phyloP scores from a whole-genome alignment of 2,113 vertebrate genomes.

The Poeciliopsis occidentalis region DNA sequence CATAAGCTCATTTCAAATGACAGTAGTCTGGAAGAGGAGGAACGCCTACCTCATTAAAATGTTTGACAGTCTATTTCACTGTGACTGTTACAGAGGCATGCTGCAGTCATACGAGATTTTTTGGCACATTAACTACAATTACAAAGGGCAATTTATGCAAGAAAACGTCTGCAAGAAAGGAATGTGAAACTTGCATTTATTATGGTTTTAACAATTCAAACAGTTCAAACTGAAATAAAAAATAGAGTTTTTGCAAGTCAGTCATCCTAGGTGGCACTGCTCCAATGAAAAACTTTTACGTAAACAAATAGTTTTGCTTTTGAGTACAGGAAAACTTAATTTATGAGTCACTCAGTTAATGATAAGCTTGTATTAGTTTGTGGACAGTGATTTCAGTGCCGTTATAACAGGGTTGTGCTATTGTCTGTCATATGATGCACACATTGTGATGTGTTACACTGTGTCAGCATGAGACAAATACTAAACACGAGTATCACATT shows the following conservation, averaged over 20 bases:
- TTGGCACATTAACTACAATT: not conserved
- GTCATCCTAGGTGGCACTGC: slow-evolving; percentile 5
- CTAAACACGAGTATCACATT: not conserved
- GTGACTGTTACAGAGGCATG: slow-evolving; percentile 4
- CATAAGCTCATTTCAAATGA: slow-evolving; percentile 18
- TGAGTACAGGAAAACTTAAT: slow-evolving; percentile 33
- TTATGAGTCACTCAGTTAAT: slow-evolving; percentile 55
- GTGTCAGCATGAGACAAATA: slow-evolving; percentile 1
- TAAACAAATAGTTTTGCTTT: slow-evolving; percentile 37
- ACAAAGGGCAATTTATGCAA: not conserved
- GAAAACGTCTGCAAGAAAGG: not conserved
- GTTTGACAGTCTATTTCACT: slow-evolving; percentile 3
- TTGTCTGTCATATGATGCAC: slow-evolving; percentile 31
- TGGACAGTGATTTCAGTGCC: slow-evolving; percentile 34
- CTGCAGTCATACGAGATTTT: not conserved
- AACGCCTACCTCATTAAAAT: not conserved
- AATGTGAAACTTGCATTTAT: not conserved
- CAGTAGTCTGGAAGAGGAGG: not conserved
- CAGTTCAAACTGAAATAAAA: not conserved
- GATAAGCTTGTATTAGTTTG: slow-evolving; percentile 44
- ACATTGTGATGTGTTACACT: slow-evolving; percentile 22
- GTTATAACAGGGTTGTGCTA: slow-evolving; percentile 60
- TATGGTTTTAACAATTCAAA: not conserved
- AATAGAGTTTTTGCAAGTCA: not conserved
- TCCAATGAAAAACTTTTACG: slow-evolving; percentile 1